These are phyloP conservation scores for Linepithema humile DNA, from an alignment of 1,140 invertebrate species.

Conservation along the genomic window DNA sequence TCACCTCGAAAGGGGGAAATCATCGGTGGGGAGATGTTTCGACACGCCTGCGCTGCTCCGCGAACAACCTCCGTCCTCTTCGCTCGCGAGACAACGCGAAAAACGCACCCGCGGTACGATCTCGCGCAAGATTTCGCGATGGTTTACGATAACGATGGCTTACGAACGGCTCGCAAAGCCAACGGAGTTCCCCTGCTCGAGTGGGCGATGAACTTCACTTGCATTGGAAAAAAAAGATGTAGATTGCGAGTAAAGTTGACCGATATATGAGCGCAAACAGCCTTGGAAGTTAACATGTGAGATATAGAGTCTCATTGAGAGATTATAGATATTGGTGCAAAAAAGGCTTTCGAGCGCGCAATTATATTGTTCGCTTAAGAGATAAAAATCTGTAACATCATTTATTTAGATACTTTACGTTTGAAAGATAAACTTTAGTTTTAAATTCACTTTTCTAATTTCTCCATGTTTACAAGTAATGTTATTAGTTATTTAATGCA, in stretches of 20 bases:
- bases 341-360: background rate
- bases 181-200: constrained; percentile 8
- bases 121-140: constrained; percentile 64
- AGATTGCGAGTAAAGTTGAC: background rate
- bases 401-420: too few species aligned
- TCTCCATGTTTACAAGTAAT: background rate
- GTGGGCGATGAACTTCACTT: constrained; percentile 2
- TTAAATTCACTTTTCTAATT: background rate
- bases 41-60: constrained; percentile 75
- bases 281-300: background rate
- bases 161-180: constrained; percentile 2
- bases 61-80: constrained; percentile 58
- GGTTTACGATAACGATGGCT: constrained; percentile 58
- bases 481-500: too few species aligned
- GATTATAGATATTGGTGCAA: background rate
- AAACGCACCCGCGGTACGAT: constrained; percentile 49
- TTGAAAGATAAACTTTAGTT: background rate
- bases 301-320: background rate
- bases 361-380: background rate
- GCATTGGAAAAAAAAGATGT: background rate
- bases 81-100: constrained; percentile 55
- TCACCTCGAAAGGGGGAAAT: constrained; percentile 60
- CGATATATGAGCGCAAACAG: background rate
- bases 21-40: constrained; percentile 70
- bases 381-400: background rate